Evolutionary conservation across 2,888 invertebrate species (phyloP).

Genomic region (Tetranychus truncatus): DNA sequence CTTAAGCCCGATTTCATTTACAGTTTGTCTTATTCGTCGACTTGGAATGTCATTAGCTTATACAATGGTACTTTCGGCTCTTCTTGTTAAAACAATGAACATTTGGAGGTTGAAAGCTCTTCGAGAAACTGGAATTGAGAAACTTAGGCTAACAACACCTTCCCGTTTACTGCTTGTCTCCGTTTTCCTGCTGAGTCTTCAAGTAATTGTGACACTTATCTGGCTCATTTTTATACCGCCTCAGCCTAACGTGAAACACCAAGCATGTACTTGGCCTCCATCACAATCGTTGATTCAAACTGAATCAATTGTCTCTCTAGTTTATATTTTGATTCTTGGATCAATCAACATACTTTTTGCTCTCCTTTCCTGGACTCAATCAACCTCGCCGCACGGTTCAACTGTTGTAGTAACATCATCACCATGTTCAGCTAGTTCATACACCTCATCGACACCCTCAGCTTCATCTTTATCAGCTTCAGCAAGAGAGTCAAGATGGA

Average conservation of each 20-base stretch:
- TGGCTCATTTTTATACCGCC: constrained; percentile 35
- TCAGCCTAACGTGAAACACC: constrained; percentile 28
- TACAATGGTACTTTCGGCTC: constrained; percentile 33
- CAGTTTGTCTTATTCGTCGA: constrained; percentile 34
- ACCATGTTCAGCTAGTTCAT: not conserved
- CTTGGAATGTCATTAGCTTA: constrained; percentile 35
- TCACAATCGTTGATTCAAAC: constrained; percentile 30
- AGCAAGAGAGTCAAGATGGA: constrained; percentile 34
- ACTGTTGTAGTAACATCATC: not conserved
- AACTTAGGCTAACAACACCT: constrained; percentile 31
- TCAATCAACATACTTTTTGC: constrained; percentile 32
- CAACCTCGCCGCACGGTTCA: constrained; percentile 19
- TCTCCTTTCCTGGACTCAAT: constrained; percentile 31
- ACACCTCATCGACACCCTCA: not conserved
- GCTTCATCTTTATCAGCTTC: constrained; percentile 28
- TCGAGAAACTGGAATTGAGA: constrained; percentile 8
- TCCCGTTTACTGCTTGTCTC: constrained; percentile 33
- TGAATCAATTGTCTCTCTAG: constrained; percentile 33
- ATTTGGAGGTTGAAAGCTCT: constrained; percentile 31
- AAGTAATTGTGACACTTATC: constrained; percentile 34
- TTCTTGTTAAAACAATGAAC: constrained; percentile 35
- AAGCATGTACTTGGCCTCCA: constrained; percentile 32
- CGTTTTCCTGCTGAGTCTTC: constrained; percentile 32
- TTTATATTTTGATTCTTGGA: constrained; percentile 35
- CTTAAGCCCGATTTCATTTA: constrained; percentile 32